Percentiles rank a stretch among this genome's conserved stretches.
Conservation (phyloP, 2,113 vertebrate genomes). For the Maccullochella peelii region DNA sequence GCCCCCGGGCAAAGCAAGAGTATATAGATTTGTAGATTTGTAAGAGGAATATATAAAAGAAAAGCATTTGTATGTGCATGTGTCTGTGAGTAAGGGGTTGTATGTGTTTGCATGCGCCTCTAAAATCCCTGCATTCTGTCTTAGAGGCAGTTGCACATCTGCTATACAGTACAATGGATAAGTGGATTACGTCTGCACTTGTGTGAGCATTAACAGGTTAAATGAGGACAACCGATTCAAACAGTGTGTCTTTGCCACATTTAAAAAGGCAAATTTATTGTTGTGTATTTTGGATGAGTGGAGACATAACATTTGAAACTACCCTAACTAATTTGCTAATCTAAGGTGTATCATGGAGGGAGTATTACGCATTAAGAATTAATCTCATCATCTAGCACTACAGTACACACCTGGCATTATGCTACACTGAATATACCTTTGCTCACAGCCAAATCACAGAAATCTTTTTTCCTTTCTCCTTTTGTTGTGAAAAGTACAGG, state of each 20-base stretch:
- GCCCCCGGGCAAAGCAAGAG: too few species aligned
- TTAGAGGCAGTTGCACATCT: neutral
- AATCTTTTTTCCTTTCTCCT: neutral
- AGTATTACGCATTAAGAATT: neutral
- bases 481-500: neutral
- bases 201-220: slow-evolving; percentile 13
- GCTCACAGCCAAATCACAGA: slow-evolving; percentile 5
- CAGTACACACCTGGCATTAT: neutral
- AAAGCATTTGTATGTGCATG: neutral
- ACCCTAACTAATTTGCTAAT: neutral
- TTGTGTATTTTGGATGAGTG: neutral
- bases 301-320: neutral
- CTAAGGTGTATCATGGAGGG: neutral
- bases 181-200: slow-evolving; percentile 12
- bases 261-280: neutral
- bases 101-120: slow-evolving; percentile 1
- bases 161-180: neutral
- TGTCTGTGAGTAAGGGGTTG: neutral
- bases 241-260: neutral
- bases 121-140: slow-evolving; percentile 15
- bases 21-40: too few species aligned
- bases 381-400: neutral
- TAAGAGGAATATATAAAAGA: neutral
- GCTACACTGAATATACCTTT: neutral
- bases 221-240: slow-evolving; percentile 9